Conservation (phyloP, 2,888 invertebrate genomes). For the Elegia similella region DNA sequence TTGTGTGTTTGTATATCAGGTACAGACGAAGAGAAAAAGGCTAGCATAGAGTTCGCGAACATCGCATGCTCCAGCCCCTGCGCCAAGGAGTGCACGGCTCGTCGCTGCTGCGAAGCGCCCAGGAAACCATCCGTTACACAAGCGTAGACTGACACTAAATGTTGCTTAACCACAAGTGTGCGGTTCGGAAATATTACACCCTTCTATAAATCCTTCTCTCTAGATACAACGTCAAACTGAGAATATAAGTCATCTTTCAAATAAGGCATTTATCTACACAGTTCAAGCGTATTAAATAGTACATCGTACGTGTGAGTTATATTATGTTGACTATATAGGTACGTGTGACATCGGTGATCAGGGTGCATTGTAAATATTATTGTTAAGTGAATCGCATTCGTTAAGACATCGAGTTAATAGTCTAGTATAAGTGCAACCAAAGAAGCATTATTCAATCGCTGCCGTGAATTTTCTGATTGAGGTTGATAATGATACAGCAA, state of each 20-base stretch:
- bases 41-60: slow-evolving; percentile 61
- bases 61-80: slow-evolving; percentile 63
- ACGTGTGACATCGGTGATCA: background rate
- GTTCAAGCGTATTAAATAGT: background rate
- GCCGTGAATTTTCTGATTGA: slow-evolving; percentile 49
- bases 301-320: background rate
- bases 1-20: slow-evolving; percentile 40
- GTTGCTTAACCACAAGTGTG: slow-evolving; percentile 11
- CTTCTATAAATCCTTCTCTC: background rate
- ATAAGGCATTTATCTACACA: background rate
- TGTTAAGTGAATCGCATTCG: slow-evolving; percentile 1
- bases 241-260: background rate
- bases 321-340: background rate
- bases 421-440: slow-evolving; percentile 35
- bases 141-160: slow-evolving; percentile 38
- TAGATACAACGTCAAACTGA: background rate
- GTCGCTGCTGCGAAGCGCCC: slow-evolving; percentile 63
- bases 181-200: background rate
- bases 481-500: slow-evolving; percentile 35
- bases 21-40: slow-evolving; percentile 65
- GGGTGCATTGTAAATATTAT: slow-evolving; percentile 17
- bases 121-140: slow-evolving; percentile 54
- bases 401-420: background rate
- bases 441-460: slow-evolving; percentile 41
- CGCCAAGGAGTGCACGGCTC: slow-evolving; percentile 72